phyloP scores from a whole-genome alignment of 2,888 invertebrate species.

The Periphyllus acericola region DNA sequence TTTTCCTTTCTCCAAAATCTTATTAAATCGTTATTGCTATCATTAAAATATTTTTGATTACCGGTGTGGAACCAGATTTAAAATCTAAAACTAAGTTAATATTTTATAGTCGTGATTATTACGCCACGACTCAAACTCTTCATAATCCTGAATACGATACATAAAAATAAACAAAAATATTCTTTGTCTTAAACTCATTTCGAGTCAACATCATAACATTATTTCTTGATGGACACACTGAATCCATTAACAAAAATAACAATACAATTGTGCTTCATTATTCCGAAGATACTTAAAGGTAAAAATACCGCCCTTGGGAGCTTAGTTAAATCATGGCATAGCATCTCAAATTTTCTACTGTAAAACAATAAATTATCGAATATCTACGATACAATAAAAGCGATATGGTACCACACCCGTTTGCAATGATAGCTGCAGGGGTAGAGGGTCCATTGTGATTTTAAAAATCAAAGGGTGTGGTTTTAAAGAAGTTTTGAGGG shows the following conservation, averaged over 20 bases:
- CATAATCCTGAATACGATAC: neutral
- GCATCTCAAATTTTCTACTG: conserved; percentile 39
- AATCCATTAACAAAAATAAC: conserved; percentile 44
- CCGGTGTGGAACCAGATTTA: conserved; percentile 29
- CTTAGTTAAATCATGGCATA: conserved; percentile 2
- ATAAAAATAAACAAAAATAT: neutral
- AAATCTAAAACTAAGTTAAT: conserved; percentile 43
- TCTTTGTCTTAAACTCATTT: conserved; percentile 5
- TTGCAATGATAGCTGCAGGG: conserved; percentile 50
- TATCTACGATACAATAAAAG: conserved; percentile 24
- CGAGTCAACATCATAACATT: neutral
- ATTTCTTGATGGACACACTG: neutral
- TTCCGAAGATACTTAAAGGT: conserved; percentile 27
- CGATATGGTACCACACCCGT: conserved; percentile 40
- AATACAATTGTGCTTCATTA: conserved; percentile 40
- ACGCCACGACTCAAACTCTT: neutral
- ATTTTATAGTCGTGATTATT: neutral
- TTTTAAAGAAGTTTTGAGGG: conserved; percentile 29
- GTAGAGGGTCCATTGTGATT: conserved; percentile 52
- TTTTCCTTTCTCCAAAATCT: conserved; percentile 50
- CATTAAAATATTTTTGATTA: conserved; percentile 47
- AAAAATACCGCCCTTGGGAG: conserved; percentile 34
- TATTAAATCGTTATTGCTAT: conserved; percentile 30
- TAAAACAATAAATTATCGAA: conserved; percentile 53
- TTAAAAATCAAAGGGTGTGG: conserved; percentile 56